Conservation (phyloP, 2,888 invertebrate species). For the Eupithecia subumbrata region DNA sequence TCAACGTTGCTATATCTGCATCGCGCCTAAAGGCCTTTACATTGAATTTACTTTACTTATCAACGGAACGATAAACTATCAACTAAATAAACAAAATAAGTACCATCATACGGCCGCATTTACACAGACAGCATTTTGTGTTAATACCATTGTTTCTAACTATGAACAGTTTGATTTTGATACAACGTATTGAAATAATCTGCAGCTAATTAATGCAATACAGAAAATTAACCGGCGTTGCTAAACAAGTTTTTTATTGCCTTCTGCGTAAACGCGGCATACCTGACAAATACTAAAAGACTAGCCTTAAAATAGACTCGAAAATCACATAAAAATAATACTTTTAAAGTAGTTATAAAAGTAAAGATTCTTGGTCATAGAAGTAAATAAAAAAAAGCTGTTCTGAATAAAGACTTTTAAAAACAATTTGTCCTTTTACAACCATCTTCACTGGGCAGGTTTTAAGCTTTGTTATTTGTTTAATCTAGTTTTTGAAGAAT, state of each 20-base stretch:
- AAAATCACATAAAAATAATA: slow-evolving; percentile 42
- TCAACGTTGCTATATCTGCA: too few relatives aligned
- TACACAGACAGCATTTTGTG: not conserved
- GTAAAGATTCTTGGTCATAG: slow-evolving; percentile 36
- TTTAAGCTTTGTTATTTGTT: not conserved
- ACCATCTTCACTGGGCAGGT: not conserved
- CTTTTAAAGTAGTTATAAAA: slow-evolving; percentile 36
- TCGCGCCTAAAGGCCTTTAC: slow-evolving; percentile 10
- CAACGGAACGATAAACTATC: slow-evolving; percentile 19
- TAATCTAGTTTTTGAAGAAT: not conserved
- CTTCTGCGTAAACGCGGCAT: not conserved
- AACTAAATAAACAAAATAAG: slow-evolving; percentile 19
- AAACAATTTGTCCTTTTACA: not conserved
- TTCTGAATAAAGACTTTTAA: not conserved
- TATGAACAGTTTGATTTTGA: not conserved
- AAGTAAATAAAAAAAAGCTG: not conserved
- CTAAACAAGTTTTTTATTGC: not conserved
- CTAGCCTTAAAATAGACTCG: slow-evolving; percentile 40
- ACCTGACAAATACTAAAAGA: slow-evolving; percentile 15
- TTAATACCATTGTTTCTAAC: not conserved
- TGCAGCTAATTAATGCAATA: not conserved
- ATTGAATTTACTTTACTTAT: slow-evolving; percentile 25
- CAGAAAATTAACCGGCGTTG: not conserved
- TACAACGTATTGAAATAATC: not conserved
- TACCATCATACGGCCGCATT: not conserved